Percentiles rank a stretch among this genome's conserved stretches.
Conservation (phyloP, 2,113 vertebrate genomes). For the Marmota monax region DNA sequence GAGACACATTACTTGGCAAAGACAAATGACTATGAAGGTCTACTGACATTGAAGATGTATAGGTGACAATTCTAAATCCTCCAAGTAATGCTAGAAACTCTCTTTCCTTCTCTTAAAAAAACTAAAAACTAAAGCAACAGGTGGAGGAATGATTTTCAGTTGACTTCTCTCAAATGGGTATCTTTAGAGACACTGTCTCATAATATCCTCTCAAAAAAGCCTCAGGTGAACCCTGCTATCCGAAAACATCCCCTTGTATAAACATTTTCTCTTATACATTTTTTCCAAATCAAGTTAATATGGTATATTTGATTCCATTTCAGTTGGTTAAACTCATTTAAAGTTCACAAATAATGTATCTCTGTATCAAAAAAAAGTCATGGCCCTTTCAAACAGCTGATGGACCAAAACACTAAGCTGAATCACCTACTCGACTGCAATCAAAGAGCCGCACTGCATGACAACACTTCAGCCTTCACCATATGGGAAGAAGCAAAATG, state of each 20-base stretch:
- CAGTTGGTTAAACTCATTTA: slow-evolving; percentile 75
- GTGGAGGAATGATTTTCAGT: slow-evolving; percentile 59
- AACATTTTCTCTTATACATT: slow-evolving; percentile 77
- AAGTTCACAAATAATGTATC: slow-evolving; percentile 69
- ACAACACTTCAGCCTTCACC: background rate
- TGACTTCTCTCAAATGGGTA: slow-evolving; percentile 55
- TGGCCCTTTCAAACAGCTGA: slow-evolving; percentile 66
- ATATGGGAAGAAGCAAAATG: background rate
- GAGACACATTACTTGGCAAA: slow-evolving; percentile 9
- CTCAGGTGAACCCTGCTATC: slow-evolving; percentile 70
- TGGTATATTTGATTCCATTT: slow-evolving; percentile 75
- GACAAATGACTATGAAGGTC: slow-evolving; percentile 69
- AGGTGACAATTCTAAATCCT: slow-evolving; percentile 73
- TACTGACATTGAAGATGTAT: slow-evolving; percentile 63
- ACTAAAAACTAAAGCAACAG: slow-evolving; percentile 57
- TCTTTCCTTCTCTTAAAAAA: slow-evolving; percentile 59
- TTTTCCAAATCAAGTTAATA: slow-evolving; percentile 77
- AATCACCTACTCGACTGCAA: slow-evolving; percentile 24
- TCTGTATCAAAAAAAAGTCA: slow-evolving; percentile 51
- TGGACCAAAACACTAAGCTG: slow-evolving; percentile 32
- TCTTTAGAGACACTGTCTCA: slow-evolving; percentile 63
- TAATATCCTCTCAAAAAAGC: slow-evolving; percentile 52
- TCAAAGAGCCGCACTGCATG: background rate
- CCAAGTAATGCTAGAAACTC: slow-evolving; percentile 61
- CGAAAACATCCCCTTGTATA: slow-evolving; percentile 76